A percentile compares a stretch with the other conserved stretches of the same genome.
Evolutionary conservation across 2,888 invertebrate genomes (phyloP).

Genomic region (Eilema depressum): DNA sequence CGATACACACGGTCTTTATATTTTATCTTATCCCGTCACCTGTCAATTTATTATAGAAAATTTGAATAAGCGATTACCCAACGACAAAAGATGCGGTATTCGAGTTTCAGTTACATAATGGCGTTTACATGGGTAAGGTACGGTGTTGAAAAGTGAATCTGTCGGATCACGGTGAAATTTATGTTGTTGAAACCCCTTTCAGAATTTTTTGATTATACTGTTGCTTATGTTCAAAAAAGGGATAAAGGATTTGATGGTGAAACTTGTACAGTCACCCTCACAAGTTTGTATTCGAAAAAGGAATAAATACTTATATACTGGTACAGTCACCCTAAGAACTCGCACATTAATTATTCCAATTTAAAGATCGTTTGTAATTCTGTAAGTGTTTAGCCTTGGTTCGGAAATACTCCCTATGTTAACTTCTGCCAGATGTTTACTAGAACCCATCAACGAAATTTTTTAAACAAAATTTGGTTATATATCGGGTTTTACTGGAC

Average conservation of each 20-base stretch:
- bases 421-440: too few relatives aligned
- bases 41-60: slow-evolving; percentile 57
- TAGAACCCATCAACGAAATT: too few relatives aligned
- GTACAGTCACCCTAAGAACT: not conserved
- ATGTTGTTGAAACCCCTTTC: not conserved
- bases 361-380: too few relatives aligned
- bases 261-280: not conserved
- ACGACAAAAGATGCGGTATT: slow-evolving; percentile 48
- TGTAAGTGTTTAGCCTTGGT: too few relatives aligned
- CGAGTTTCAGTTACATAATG: slow-evolving; percentile 35
- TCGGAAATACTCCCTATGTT: too few relatives aligned
- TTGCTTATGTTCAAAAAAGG: not conserved
- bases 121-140: slow-evolving; percentile 32
- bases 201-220: not conserved
- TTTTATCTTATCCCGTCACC: slow-evolving; percentile 54
- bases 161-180: slow-evolving; percentile 12
- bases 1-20: slow-evolving; percentile 54
- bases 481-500: too few relatives aligned
- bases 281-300: not conserved
- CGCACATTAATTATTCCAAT: too few relatives aligned
- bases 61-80: slow-evolving; percentile 56
- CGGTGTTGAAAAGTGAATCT: slow-evolving; percentile 29
- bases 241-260: not conserved
- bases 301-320: not conserved
- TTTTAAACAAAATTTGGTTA: too few relatives aligned